Conservation (phyloP, 2,113 vertebrate species). For the Bombycilla garrulus region DNA sequence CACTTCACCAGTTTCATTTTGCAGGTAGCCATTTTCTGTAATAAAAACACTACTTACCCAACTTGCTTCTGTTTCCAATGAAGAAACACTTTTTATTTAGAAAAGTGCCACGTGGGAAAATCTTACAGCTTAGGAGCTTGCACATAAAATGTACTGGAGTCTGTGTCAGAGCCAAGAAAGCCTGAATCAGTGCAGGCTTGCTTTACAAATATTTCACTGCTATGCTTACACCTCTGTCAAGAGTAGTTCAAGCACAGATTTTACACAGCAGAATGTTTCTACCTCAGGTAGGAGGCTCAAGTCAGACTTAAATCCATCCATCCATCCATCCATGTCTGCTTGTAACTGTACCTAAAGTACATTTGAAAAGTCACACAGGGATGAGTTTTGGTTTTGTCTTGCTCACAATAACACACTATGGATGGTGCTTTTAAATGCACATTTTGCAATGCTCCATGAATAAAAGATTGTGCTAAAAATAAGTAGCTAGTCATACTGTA, state of each 20-base stretch:
- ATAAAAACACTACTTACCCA: neutral
- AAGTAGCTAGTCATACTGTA: neutral
- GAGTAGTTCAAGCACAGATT: conserved; percentile 2
- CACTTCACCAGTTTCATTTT: neutral
- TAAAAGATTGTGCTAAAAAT: neutral
- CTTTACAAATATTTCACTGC: neutral
- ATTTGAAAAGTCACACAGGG: neutral
- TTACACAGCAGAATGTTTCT: neutral
- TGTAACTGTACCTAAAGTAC: neutral
- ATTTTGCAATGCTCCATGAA: neutral
- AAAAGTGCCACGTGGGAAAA: neutral
- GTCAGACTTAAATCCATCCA: neutral
- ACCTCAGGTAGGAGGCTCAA: neutral
- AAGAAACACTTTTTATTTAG: neutral
- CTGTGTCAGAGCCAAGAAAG: neutral
- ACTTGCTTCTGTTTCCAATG: neutral
- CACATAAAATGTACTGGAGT: neutral
- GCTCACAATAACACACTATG: neutral
- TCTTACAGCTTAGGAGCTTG: neutral
- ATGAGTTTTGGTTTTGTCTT: neutral
- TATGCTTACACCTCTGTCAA: neutral
- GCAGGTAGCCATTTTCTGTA: neutral
- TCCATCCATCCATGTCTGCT: neutral
- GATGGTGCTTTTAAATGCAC: neutral
- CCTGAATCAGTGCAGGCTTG: neutral